Evolutionary conservation across 2,888 invertebrate genomes (phyloP), one percentile per base, ranked within the genome.

Genomic region (Scaptomyza flava): DNA sequence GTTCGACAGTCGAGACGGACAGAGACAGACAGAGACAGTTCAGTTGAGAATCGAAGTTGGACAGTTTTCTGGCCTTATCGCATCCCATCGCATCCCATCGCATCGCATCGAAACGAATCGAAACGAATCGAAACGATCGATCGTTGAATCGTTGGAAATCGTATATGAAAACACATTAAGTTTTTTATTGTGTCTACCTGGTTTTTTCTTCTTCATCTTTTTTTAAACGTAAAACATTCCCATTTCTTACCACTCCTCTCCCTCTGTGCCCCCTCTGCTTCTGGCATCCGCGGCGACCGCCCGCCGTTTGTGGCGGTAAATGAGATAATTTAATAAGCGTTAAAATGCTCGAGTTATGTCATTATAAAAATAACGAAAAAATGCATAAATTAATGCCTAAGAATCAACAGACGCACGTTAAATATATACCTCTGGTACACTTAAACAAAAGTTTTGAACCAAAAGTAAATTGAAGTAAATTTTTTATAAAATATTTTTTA

Each of bases 281-380:
- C 9, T 50, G 8, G 30, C 12, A 38, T 14, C 14, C 14, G 38
- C 38, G 14, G 38, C 38, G 38, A 78, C 86, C 83, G 88, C 86
- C 83, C 87, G 86, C 83, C 75, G 83, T 73, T 85, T 46, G 77
- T 80, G 86, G 84, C 80, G 81, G 81, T 79, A 91, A 90, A 90
- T 91, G 90, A 90, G 91, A 91, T 90, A 90, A 90, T 90, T 90
- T 91, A 91, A 90, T 91, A 90, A 90, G 90, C 90, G 90, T 90
- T 90, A 90, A 90, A 90, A 91, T 90, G 91, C 90, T 81, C 90
- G 91, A 90, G 90, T 90, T 90, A 91, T 90, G 91, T 90, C 90
- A 90, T 90, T 90, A 90, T 91, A 89, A 83, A 80, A 81, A 79
- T 66, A 72, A 72, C 67, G 71, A 86, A 75, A 70, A 81, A 72